These are phyloP conservation scores for Drosophila eohydei DNA, from an alignment of 2,888 invertebrate genomes.

Conservation along the genomic window DNA sequence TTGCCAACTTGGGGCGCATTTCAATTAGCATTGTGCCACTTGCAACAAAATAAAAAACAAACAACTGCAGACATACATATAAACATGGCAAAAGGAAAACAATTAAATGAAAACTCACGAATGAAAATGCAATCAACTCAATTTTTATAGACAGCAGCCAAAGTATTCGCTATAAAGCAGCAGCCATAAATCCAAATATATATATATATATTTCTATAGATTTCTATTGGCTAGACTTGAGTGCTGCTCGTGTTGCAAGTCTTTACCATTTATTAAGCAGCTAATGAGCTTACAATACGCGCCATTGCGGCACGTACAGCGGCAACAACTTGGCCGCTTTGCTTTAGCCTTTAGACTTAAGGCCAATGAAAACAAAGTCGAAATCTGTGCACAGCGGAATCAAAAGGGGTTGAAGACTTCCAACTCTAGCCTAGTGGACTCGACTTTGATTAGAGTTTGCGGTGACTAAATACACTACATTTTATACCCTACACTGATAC, in stretches of 20 bases:
- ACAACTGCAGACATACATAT: neutral
- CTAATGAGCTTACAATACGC: conserved; percentile 49
- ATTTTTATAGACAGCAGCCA: conserved; percentile 31
- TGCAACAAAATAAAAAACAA: conserved; percentile 25
- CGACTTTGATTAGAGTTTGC: neutral
- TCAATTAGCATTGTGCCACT: conserved; percentile 55
- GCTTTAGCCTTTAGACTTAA: neutral
- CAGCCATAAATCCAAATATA: conserved; percentile 15
- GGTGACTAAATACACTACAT: too few relatives aligned
- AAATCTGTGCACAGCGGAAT: conserved; percentile 2
- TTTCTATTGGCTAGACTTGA: conserved; percentile 8
- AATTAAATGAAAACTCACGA: conserved; percentile 43
- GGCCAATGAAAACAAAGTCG: neutral
- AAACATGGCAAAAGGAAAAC: conserved; percentile 9
- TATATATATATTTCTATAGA: neutral
- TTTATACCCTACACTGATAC: too few relatives aligned
- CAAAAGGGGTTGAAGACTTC: neutral
- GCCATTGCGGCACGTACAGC: conserved; percentile 25
- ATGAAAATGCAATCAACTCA: conserved; percentile 45
- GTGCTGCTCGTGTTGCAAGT: conserved; percentile 19
- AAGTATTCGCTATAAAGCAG: conserved; percentile 4
- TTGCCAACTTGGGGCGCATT: conserved; percentile 38
- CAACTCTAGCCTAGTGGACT: neutral
- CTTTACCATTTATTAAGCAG: conserved; percentile 43
- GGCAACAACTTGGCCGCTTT: conserved; percentile 13